Base-by-base conservation (phyloP, 2,888 invertebrate genomes). In the Neuroscelio doddi region DNA sequence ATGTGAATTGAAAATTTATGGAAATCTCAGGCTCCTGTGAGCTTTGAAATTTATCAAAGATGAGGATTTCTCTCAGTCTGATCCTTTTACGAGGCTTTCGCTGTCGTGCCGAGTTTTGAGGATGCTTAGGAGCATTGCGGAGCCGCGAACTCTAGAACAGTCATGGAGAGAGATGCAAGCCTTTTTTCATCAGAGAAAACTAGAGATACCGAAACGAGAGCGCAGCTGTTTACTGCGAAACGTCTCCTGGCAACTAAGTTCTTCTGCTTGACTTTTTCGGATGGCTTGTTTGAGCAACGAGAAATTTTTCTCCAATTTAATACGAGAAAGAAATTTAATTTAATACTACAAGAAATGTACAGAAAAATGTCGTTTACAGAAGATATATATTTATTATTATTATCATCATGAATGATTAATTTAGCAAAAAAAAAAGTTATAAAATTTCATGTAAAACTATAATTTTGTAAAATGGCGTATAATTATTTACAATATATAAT, bases 1-100 rank as follows among this genome's bases (percentile, higher is more conserved):
- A 38, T n/a, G 9, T 38, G 21, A 8, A 8, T 16, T 15, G 17
- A 38, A 16, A 38, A 16, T 1, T 15, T 16, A 15, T 1, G 38
- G 16, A 15, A 38, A 38, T 38, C 8, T 16, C 2, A 7, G 4
- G 36, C n/a, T n/a, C n/a, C n/a, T n/a, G n/a, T n/a, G n/a, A n/a
- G n/a, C 36, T 15, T 12, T 12, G 24, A 42, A 42, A 42, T 42
- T 42, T 24, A 14, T 14, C 26, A 42, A 26, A 16, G 26, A 41
- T 36, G 10, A 9, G 16, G 12, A 12, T 12, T 32, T 32, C 32
- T 3, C 5, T 21, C 21, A 3, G 21, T 21, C 21, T 14, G 36
- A 36, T 36, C 36, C 36, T 36, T 30, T 30, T 14, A 14, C 36
- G 36, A 26, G 26, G 16, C 8, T 42, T 26, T 12, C 34, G n/a